These are phyloP conservation scores for Drosophila mayaguana DNA, from an alignment of 2,888 invertebrate species.

Conservation along the genomic window DNA sequence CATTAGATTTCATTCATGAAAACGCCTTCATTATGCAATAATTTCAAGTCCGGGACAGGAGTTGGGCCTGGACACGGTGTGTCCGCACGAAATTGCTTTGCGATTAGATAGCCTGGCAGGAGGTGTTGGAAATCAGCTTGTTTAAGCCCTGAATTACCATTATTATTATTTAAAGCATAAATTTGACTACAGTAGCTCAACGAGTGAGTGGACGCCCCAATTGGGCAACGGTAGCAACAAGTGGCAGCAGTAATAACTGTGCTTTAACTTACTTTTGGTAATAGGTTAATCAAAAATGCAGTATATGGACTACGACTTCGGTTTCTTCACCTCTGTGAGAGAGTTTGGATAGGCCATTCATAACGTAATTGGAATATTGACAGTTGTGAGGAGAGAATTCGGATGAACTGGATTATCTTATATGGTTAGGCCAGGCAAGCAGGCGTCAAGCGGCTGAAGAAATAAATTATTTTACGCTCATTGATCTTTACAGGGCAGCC, in stretches of 20 bases:
- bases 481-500: slow-evolving; percentile 19
- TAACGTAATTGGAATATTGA: slow-evolving; percentile 10
- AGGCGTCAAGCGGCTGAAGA: slow-evolving; percentile 11
- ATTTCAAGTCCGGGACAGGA: slow-evolving; percentile 43
- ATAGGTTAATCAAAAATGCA: slow-evolving; percentile 4
- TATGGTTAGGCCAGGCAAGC: background rate
- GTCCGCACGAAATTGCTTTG: slow-evolving; percentile 64
- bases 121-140: slow-evolving; percentile 79
- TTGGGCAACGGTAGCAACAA: slow-evolving; percentile 33
- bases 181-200: slow-evolving; percentile 49
- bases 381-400: slow-evolving; percentile 10
- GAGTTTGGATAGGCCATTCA: background rate
- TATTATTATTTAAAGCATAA: slow-evolving; percentile 78
- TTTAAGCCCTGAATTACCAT: slow-evolving; percentile 76
- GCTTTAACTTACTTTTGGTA: slow-evolving; percentile 12
- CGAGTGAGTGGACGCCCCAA: background rate
- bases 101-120: slow-evolving; percentile 77
- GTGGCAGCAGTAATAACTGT: slow-evolving; percentile 20
- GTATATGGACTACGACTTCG: background rate
- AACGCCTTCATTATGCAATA: slow-evolving; percentile 80
- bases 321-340: background rate
- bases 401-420: slow-evolving; percentile 39
- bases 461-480: slow-evolving; percentile 28
- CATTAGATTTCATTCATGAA: slow-evolving; percentile 83
- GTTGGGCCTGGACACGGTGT: slow-evolving; percentile 25